Evolutionary conservation across 2,113 vertebrate species (phyloP).

Genomic region (Pygathrix nemaeus): DNA sequence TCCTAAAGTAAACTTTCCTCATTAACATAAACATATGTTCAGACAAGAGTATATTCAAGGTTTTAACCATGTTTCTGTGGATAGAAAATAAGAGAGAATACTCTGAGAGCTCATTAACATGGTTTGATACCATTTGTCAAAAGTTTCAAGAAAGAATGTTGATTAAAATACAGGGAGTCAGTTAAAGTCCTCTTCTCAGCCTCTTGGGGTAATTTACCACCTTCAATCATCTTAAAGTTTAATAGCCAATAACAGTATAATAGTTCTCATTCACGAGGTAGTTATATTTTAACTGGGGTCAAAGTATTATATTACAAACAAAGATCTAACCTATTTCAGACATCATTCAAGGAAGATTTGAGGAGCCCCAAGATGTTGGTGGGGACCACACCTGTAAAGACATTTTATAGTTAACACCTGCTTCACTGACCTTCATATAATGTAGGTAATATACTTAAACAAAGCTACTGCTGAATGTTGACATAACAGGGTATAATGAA

Average conservation of each 20-base stretch:
- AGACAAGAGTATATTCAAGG: not conserved
- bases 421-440: not conserved
- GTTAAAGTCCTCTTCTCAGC: not conserved
- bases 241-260: not conserved
- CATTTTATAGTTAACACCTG: not conserved
- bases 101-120: not conserved
- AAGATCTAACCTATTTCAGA: constrained; percentile 4
- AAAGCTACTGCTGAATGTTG: not conserved
- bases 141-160: not conserved
- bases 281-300: not conserved
- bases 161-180: not conserved
- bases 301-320: not conserved
- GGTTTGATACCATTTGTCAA: not conserved
- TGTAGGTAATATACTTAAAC: not conserved
- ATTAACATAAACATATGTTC: constrained; percentile 13
- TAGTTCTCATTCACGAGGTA: not conserved
- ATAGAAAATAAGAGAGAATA: constrained; percentile 6
- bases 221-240: not conserved
- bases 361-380: not conserved
- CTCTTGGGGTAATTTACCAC: not conserved
- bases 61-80: not conserved
- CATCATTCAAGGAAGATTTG: not conserved
- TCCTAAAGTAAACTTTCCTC: not conserved
- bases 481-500: not conserved
- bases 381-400: not conserved